Base-by-base conservation (phyloP, 2,113 vertebrate genomes). In the Caranx melampygus region DNA sequence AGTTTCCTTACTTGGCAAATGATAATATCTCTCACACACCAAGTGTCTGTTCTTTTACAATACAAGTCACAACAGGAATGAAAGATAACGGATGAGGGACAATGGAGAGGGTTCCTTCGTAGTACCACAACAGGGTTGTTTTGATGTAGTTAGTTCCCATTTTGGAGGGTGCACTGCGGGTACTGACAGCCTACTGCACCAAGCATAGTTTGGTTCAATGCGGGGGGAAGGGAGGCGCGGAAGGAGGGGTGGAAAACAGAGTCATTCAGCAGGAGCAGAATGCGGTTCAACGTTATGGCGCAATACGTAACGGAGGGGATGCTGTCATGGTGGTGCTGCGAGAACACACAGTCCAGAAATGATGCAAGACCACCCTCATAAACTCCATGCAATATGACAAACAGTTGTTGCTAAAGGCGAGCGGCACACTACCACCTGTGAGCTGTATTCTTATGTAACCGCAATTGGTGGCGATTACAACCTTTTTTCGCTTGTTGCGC, bases 141-240 rank as follows among this genome's bases (percentile, higher is more conserved):
- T 26, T 21, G 6, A 49, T 42, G 54, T 14, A 59, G 55, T 42
- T 73, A 58, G 66, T 80, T 69, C 60, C 72, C 60, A 58, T 78
- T 77, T 88, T 77, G 68, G 63, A 88, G 83, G 86, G 83, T 92
- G 89, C 83, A 94, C 85, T 95, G 95, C 95, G 88, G 93, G 91
- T 91, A 81, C 78, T 81, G 91, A 84, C 87, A 92, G 86, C 83
- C 78, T 93, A 84, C 93, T 93, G 95, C 94, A 94, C 89, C 93
- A 93, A 88, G 90, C 92, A 89, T 91, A 89, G 88, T 90, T 90
- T 94, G 91, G 91, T 93, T 93, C 90, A 93, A 90, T 91, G 93
- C 91, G 87, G 89, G 88, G 89, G 79, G 84, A 58, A 45, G 81
- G 88, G 86, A 68, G 85, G 79, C 26, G 61, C n/a, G 44, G 74